phyloP scores from a whole-genome alignment of 2,888 invertebrate genomes.

The Trimorus sp. region DNA sequence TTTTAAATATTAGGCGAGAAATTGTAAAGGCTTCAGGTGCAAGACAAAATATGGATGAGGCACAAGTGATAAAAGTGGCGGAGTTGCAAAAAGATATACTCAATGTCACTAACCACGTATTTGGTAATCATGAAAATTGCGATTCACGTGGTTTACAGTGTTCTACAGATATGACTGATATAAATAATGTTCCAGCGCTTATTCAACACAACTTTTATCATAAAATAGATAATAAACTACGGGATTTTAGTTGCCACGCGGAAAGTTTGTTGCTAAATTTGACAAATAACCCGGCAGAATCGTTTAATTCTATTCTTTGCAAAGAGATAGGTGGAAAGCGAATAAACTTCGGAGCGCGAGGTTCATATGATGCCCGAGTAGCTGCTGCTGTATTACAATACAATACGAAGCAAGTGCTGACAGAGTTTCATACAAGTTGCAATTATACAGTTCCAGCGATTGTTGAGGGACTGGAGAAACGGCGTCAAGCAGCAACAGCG shows the following conservation, averaged over 20 bases:
- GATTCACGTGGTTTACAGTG: constrained; percentile 22
- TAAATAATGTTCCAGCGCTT: neutral
- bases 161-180: neutral
- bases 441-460: neutral
- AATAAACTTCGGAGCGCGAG: constrained; percentile 15
- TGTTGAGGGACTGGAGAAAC: constrained; percentile 3
- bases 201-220: constrained; percentile 3
- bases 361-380: constrained; percentile 26
- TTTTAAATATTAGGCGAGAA: constrained; percentile 5
- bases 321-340: constrained; percentile 47
- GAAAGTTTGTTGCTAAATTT: constrained; percentile 40
- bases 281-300: constrained; percentile 42
- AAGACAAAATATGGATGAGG: constrained; percentile 12
- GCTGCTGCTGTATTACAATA: constrained; percentile 2
- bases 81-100: constrained; percentile 54
- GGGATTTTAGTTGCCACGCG: constrained; percentile 15
- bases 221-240: neutral
- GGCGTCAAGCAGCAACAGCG: neutral
- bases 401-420: constrained; percentile 17
- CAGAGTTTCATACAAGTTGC: constrained; percentile 13
- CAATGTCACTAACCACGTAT: constrained; percentile 49
- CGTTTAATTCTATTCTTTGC: constrained; percentile 42
- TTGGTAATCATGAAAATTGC: constrained; percentile 55
- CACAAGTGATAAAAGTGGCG: constrained; percentile 18
- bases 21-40: neutral